A percentile compares a stretch with the other conserved stretches of the same genome.
Conservation (phyloP, 2,113 vertebrate species). For the Phyllostomus discolor region DNA sequence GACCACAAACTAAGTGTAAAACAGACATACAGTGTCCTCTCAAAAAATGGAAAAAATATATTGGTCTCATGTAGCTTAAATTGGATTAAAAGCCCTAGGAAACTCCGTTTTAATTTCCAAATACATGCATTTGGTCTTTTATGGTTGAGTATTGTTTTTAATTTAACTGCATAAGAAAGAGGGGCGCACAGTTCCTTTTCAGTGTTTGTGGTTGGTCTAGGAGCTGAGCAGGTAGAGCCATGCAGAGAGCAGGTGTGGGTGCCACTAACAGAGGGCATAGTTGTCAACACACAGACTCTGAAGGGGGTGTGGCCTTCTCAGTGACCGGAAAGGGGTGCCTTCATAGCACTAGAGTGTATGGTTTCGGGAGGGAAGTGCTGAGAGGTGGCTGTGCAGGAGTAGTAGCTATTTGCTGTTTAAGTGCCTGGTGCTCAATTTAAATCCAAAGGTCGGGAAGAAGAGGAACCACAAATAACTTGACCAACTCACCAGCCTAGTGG, state of each 20-base stretch:
- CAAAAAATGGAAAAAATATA: background rate
- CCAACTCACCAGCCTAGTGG: background rate
- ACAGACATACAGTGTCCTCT: background rate
- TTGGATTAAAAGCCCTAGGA: background rate
- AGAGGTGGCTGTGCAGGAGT: background rate
- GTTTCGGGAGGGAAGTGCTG: background rate
- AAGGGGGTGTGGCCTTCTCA: background rate
- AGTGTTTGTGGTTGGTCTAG: background rate
- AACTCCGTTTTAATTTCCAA: background rate
- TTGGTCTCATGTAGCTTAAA: background rate
- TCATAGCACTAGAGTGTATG: background rate
- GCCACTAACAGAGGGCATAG: fast-evolving
- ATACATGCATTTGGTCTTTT: background rate
- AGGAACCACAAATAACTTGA: background rate
- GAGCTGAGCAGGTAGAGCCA: background rate
- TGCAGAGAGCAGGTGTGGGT: fast-evolving
- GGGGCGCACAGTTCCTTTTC: background rate
- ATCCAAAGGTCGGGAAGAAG: background rate
- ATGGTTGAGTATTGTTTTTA: background rate
- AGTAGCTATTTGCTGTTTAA: background rate
- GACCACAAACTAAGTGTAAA: background rate
- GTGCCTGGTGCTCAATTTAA: background rate
- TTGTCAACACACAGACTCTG: background rate
- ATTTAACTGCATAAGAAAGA: background rate
- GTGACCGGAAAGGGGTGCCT: background rate